A percentile compares a stretch with the other conserved stretches of the same genome.
Evolutionary conservation across 1,140 invertebrate genomes (phyloP).

Genomic region (Bathynomus jamesi): DNA sequence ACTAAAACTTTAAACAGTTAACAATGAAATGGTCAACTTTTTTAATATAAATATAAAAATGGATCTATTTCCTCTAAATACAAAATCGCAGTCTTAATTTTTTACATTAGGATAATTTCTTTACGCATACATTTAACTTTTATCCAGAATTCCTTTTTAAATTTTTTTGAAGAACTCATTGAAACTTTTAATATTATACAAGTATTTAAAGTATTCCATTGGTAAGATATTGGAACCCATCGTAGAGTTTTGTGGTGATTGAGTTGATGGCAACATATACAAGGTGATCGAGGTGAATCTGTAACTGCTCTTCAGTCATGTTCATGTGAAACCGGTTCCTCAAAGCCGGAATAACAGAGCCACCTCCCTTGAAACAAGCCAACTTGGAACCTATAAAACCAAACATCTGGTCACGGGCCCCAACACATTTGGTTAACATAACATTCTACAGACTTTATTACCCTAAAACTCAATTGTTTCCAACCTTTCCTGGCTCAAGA

Average conservation of each 20-base stretch:
- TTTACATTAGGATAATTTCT: neutral
- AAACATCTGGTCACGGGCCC: no score
- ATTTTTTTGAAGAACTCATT: neutral
- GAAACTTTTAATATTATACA: neutral
- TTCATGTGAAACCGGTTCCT: conserved; percentile 89
- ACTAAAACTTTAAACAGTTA: neutral
- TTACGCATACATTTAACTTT: neutral
- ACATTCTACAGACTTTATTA: no score
- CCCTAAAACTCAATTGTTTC: no score
- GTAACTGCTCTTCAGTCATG: conserved; percentile 90
- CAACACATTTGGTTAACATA: no score
- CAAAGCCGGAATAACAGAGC: conserved; percentile 73
- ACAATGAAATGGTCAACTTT: neutral
- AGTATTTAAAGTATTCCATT: conserved; percentile 75
- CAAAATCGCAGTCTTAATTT: no score
- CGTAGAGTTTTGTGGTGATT: conserved; percentile 94
- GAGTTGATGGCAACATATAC: conserved; percentile 92
- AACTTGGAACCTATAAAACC: conserved; percentile 74
- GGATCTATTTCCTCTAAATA: no score
- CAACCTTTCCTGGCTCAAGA: no score
- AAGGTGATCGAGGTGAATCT: conserved; percentile 80
- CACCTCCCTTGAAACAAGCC: conserved; percentile 87
- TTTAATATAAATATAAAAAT: no score
- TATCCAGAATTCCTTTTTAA: neutral
- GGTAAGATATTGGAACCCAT: conserved; percentile 98